Evolutionary conservation across 2,113 vertebrate genomes (phyloP).

Genomic region (Abramis brama): DNA sequence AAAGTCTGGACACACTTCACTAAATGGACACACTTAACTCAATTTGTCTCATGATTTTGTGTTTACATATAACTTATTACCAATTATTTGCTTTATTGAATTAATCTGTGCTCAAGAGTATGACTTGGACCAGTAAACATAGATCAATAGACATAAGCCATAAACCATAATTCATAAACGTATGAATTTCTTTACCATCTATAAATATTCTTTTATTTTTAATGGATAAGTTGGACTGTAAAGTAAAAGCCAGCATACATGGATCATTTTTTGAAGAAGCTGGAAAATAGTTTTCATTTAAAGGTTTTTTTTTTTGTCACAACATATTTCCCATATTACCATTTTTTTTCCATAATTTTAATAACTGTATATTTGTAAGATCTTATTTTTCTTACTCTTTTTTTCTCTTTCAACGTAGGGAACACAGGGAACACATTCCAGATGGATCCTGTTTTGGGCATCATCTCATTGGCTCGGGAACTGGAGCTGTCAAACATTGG

Average conservation of each 20-base stretch:
- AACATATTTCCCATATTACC: neutral
- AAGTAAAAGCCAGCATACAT: neutral
- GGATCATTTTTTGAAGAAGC: neutral
- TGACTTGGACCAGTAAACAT: too few relatives aligned
- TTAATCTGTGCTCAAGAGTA: neutral
- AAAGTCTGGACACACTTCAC: neutral
- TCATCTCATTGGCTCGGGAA: constrained; percentile 87
- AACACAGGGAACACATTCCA: constrained; percentile 90
- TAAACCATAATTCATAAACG: too few relatives aligned
- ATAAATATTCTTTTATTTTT: too few relatives aligned
- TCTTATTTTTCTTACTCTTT: neutral
- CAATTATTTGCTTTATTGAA: neutral
- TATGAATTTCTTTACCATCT: too few relatives aligned
- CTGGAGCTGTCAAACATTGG: constrained; percentile 87
- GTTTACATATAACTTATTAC: neutral
- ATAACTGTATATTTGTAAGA: neutral
- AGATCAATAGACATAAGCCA: too few relatives aligned
- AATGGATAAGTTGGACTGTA: too few relatives aligned
- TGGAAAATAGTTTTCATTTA: neutral
- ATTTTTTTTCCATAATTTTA: neutral
- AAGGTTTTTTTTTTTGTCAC: neutral
- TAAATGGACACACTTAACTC: neutral
- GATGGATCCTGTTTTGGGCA: constrained; percentile 92
- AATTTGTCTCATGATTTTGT: neutral
- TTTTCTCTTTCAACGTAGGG: constrained; percentile 75